Evolutionary conservation across 2,797 vertebrate genomes (phyloP).

Genomic region (Siniperca undulata): DNA sequence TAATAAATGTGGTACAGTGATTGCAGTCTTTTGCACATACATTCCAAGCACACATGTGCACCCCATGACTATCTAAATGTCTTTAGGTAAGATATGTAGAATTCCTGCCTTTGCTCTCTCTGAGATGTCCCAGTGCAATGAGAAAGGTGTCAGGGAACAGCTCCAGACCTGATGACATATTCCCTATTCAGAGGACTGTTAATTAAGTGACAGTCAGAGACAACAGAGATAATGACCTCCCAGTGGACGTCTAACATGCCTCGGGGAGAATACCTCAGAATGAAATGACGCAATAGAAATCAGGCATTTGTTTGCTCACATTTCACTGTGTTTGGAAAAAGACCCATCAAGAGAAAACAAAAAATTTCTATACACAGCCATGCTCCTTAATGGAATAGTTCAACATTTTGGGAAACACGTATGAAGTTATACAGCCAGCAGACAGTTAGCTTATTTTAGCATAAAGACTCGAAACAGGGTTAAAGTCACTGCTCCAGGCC

Average conservation of each 20-base stretch:
- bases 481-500: background rate
- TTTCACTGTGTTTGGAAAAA: slow-evolving; percentile 51
- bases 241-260: slow-evolving; percentile 61
- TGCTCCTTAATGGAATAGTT: background rate
- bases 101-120: slow-evolving; percentile 2
- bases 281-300: slow-evolving; percentile 47
- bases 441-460: background rate
- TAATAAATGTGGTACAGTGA: background rate
- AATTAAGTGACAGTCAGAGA: slow-evolving; percentile 74
- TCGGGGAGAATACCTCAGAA: slow-evolving; percentile 50
- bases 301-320: slow-evolving; percentile 44
- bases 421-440: background rate
- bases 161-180: slow-evolving; percentile 52
- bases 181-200: slow-evolving; percentile 51
- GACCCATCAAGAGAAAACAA: slow-evolving; percentile 15
- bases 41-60: background rate
- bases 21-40: background rate
- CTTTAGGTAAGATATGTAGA: slow-evolving; percentile 17
- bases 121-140: slow-evolving; percentile 21
- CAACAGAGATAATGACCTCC: slow-evolving; percentile 77
- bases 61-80: slow-evolving; percentile 3
- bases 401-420: slow-evolving; percentile 3
- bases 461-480: background rate
- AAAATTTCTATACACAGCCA: background rate
- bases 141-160: slow-evolving; percentile 40